Evolutionary conservation across 2,113 vertebrate species (phyloP).

Genomic region (Eidolon helvum): DNA sequence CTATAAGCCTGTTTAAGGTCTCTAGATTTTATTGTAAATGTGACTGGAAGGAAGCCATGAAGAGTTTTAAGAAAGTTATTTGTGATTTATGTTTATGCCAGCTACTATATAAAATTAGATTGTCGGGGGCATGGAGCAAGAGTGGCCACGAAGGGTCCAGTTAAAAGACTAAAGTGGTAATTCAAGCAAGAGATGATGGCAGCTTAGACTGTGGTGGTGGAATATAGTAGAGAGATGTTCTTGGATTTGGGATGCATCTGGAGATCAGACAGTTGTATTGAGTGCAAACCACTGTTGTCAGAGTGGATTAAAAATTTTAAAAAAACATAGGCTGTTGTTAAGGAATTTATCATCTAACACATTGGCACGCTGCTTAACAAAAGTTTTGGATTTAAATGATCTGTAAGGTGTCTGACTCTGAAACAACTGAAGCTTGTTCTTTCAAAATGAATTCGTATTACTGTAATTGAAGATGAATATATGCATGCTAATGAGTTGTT

Average conservation of each 20-base stretch:
- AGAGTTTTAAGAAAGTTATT: not conserved
- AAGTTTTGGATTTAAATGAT: not conserved
- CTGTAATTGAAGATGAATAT: not conserved
- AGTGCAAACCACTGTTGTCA: not conserved
- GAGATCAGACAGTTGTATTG: not conserved
- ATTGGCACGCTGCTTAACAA: not conserved
- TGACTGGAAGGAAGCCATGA: not conserved
- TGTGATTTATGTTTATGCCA: not conserved
- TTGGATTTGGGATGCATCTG: not conserved
- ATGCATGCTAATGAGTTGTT: not conserved
- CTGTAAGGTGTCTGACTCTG: not conserved
- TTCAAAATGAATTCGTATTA: slow-evolving; percentile 3
- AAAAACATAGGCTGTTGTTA: not conserved
- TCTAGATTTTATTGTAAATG: not conserved
- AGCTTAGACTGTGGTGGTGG: not conserved
- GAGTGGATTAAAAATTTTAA: not conserved
- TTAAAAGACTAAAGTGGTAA: not conserved
- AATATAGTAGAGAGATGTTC: not conserved
- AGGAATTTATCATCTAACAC: slow-evolving; percentile 3
- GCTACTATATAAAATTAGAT: not conserved
- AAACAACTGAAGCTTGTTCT: slow-evolving; percentile 14
- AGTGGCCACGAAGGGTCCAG: not conserved
- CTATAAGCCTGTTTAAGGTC: not conserved
- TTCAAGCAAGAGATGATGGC: not conserved
- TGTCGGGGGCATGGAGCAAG: not conserved